Evolutionary conservation across 2,797 vertebrate species (phyloP), one percentile per base, ranked within the genome.

Genomic region (Buphagus erythrorhynchus): DNA sequence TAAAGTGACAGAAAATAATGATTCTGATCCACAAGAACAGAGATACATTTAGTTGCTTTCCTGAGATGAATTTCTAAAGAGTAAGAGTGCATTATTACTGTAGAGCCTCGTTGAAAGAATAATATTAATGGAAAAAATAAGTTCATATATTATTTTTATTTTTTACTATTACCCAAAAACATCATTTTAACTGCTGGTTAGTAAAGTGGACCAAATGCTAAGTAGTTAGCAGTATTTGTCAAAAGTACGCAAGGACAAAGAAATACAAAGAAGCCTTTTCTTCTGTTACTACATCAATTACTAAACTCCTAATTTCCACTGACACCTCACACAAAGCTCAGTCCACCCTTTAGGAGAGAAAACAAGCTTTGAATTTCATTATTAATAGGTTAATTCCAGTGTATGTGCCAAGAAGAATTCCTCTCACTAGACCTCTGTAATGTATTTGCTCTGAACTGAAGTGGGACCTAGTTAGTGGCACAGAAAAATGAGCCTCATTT

Each of bases 251-350:
- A 90, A 72, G 46, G 57, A 81, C 10, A 8, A 90, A 80, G 31
- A 87, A 81, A 78, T 25, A 96, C 92, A 95, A 96, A 95, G 86
- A 67, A 67, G 38, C 26, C 42, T 63, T 61, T n/a, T 93, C 54
- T 94, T 94, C 72, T 63, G n/a, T 83, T 86, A 63, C 59, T 75
- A 16, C 48, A 83, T 93, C 93, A 90, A n/a, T 75, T 91, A 91
- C 68, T 46, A n/a, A 79, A 87, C 46, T 76, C 88, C 61, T 96
- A 52, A 94, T 88, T 91, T 94, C 66, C 36, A 86, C 33, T 76
- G 92, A 90, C 68, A 87, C 52, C n/a, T 83, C 82, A 68, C 52
- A 95, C 61, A 95, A 95, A 92, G 83, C 71, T 69, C 17, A 1
- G 9, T 86, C 55, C 65, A 84, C 61, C n/a, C 76, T 79, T 75